These are phyloP conservation scores for Sarcoramphus papa DNA, from an alignment of 2,797 vertebrate genomes.

Conservation along the genomic window DNA sequence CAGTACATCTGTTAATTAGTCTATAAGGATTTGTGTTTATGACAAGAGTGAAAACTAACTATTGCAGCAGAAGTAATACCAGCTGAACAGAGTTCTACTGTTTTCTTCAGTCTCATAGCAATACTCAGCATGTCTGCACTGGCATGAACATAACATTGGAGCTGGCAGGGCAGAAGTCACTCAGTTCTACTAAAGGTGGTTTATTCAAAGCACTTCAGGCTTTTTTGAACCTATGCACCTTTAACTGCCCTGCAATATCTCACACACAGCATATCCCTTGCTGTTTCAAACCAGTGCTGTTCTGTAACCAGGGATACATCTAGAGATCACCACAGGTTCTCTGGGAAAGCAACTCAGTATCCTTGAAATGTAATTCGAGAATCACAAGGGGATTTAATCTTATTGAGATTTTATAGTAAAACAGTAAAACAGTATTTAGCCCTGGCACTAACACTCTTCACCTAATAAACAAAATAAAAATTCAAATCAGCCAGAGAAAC, in stretches of 20 bases:
- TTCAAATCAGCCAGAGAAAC: conserved; percentile 55
- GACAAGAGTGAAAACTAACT: not conserved
- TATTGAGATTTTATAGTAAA: conserved; percentile 23
- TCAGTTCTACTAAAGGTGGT: not conserved
- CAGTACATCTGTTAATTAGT: conserved; percentile 3
- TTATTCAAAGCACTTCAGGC: not conserved
- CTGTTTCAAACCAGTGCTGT: not conserved
- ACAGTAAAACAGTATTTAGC: conserved; percentile 28
- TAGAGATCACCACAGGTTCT: not conserved
- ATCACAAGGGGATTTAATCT: conserved; percentile 19
- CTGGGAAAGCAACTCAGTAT: conserved; percentile 36
- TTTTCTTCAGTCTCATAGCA: not conserved
- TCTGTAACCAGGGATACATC: not conserved
- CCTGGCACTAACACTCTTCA: conserved; percentile 21
- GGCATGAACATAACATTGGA: not conserved
- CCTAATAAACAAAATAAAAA: conserved; percentile 62
- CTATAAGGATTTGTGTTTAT: conserved; percentile 14
- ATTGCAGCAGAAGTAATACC: not conserved
- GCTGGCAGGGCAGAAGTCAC: not conserved
- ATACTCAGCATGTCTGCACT: not conserved
- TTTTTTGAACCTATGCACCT: not conserved
- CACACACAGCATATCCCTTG: not conserved
- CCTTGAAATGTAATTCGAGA: conserved; percentile 45
- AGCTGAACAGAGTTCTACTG: not conserved
- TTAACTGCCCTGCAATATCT: not conserved